These are phyloP conservation scores for Habroteleia sp. DNA, from an alignment of 2,888 invertebrate genomes.

Conservation along the genomic window DNA sequence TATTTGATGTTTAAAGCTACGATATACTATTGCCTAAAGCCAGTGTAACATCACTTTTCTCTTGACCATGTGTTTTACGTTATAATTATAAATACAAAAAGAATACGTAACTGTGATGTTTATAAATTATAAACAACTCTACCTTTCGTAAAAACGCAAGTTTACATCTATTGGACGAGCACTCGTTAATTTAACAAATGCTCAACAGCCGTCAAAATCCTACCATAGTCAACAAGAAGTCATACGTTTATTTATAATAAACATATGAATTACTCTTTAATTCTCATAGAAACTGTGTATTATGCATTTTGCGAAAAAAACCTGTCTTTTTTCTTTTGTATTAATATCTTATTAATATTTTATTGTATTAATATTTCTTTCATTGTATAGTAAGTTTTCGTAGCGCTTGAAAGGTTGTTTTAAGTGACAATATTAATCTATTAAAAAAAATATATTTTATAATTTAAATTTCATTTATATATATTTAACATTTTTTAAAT, in stretches of 20 bases:
- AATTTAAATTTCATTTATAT: not conserved
- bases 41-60: no score
- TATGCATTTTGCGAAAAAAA: constrained; percentile 7
- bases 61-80: no score
- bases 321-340: no score
- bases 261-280: constrained; percentile 17
- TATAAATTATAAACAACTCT: constrained; percentile 17
- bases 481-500: not conserved
- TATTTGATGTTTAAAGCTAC: no score
- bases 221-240: constrained; percentile 38
- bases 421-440: not conserved
- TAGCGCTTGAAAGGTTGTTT: not conserved
- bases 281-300: constrained; percentile 7
- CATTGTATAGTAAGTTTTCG: not conserved
- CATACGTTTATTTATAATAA: constrained; percentile 27
- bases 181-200: constrained; percentile 11
- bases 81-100: constrained; percentile 39
- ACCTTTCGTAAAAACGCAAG: constrained; percentile 28
- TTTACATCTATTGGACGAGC: constrained; percentile 33
- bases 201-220: constrained; percentile 37
- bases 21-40: no score
- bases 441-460: not conserved
- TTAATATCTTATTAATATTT: no score
- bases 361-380: no score
- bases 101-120: constrained; percentile 18